These are phyloP conservation scores for Vannuccia rotundouncinata DNA, from an alignment of 2,888 invertebrate species.

Conservation along the genomic window DNA sequence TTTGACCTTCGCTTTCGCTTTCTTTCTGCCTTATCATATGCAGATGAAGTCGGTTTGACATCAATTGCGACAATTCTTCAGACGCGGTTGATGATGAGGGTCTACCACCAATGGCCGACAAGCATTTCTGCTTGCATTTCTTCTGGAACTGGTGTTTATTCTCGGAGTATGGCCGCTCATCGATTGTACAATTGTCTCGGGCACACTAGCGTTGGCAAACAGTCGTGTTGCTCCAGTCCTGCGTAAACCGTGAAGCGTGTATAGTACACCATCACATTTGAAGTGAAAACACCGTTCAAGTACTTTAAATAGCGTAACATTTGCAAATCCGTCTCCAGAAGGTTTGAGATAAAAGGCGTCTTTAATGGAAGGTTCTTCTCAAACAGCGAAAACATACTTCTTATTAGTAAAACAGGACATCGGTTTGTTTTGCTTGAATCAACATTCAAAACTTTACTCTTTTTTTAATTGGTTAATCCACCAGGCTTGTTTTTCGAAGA, in stretches of 20 bases:
- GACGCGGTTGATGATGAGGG: no score
- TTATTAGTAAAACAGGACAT: neutral
- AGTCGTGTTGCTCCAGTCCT: conserved; percentile 1
- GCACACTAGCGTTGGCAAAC: neutral
- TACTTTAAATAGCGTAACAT: neutral
- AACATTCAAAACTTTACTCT: neutral
- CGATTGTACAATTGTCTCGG: conserved; percentile 23
- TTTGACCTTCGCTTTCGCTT: no score
- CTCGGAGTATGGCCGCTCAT: no score
- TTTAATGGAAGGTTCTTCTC: neutral
- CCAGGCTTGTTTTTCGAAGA: neutral
- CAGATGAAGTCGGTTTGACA: no score
- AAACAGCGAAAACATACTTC: neutral
- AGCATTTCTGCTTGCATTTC: no score
- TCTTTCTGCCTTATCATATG: no score
- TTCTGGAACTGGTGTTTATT: no score
- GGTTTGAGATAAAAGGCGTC: neutral
- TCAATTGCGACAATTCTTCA: no score
- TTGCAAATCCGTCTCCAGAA: neutral
- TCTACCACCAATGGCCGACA: no score
- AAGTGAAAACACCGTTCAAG: neutral
- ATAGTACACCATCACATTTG: neutral
- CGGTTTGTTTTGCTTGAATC: neutral
- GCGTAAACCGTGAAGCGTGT: conserved; percentile 19
- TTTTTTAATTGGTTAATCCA: neutral